phyloP scores from a whole-genome alignment of 1,140 invertebrate species.

The Dinothrombium tinctorium region DNA sequence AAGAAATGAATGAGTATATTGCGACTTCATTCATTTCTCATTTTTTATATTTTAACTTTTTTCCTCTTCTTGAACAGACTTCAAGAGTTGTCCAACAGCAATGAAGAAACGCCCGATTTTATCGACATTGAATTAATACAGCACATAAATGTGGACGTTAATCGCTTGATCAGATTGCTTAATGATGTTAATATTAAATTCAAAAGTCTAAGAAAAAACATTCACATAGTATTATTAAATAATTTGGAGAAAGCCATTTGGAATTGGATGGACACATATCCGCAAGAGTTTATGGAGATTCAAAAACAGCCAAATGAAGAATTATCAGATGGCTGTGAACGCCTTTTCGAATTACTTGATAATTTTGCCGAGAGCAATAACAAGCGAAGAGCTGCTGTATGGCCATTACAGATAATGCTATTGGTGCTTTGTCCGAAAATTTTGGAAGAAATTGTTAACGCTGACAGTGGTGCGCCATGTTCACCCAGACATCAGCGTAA shows the following conservation, averaged over 20 bases:
- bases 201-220: slow-evolving; percentile 60
- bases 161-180: slow-evolving; percentile 54
- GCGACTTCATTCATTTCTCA: slow-evolving; percentile 1
- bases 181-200: slow-evolving; percentile 69
- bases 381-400: slow-evolving; percentile 52
- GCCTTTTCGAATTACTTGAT: slow-evolving; percentile 75
- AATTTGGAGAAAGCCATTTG: slow-evolving; percentile 86
- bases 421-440: slow-evolving; percentile 82
- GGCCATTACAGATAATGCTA: slow-evolving; percentile 88
- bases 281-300: slow-evolving; percentile 69
- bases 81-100: slow-evolving; percentile 55
- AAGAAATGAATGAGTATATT: background rate
- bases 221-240: slow-evolving; percentile 54
- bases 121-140: slow-evolving; percentile 92
- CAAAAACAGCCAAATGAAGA: slow-evolving; percentile 68
- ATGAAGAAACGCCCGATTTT: slow-evolving; percentile 77
- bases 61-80: no score
- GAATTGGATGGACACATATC: slow-evolving; percentile 98
- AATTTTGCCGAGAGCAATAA: slow-evolving; percentile 64
- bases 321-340: slow-evolving; percentile 70
- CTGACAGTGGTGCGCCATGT: slow-evolving; percentile 59
- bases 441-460: slow-evolving; percentile 72
- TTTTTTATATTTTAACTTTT: no score
- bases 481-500: slow-evolving; percentile 67
- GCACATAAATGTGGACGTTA: slow-evolving; percentile 79